These are phyloP conservation scores for Philonicus albiceps DNA, from an alignment of 2,888 invertebrate genomes.

Conservation along the genomic window DNA sequence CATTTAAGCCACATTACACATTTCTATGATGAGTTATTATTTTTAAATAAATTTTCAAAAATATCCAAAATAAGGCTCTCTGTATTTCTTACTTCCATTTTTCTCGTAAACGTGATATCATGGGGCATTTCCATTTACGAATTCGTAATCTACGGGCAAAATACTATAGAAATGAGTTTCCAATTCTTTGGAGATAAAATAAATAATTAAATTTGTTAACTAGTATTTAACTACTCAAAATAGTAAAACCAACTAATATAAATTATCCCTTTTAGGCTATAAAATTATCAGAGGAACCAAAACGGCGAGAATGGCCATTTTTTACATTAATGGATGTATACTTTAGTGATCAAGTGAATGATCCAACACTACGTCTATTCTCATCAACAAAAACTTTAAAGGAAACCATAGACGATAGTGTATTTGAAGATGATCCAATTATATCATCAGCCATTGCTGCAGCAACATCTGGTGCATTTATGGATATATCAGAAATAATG, in stretches of 20 bases:
- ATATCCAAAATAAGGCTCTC: too few species aligned
- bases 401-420: conserved; percentile 63
- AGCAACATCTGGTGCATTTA: conserved; percentile 62
- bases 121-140: too few species aligned
- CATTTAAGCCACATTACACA: too few species aligned
- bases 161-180: too few species aligned
- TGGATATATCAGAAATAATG: conserved; percentile 62
- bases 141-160: too few species aligned
- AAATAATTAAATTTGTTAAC: too few species aligned
- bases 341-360: conserved; percentile 64
- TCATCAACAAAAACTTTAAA: conserved; percentile 63
- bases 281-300: conserved; percentile 64
- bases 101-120: too few species aligned
- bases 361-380: conserved; percentile 63
- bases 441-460: conserved; percentile 63
- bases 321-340: conserved; percentile 64
- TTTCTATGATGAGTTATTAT: too few species aligned
- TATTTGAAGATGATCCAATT: conserved; percentile 64
- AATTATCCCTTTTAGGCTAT: conserved; percentile 56
- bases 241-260: background rate
- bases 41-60: too few species aligned
- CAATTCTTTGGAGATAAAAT: too few species aligned
- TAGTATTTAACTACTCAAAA: background rate
- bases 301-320: conserved; percentile 64
- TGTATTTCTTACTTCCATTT: too few species aligned